Base-by-base conservation (phyloP, 2,797 vertebrate species). In the Manis javanica region DNA sequence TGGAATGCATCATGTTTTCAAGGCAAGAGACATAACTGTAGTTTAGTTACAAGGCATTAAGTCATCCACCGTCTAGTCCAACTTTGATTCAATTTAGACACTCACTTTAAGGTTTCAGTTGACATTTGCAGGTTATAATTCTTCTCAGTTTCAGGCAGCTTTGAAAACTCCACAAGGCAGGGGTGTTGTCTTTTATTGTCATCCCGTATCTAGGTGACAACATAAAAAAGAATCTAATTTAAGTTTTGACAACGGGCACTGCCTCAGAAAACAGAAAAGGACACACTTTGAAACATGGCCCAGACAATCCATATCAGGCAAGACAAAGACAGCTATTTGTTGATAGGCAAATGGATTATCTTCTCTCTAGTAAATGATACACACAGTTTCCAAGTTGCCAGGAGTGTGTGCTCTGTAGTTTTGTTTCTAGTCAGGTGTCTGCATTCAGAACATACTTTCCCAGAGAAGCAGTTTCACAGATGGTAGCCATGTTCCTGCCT, bases 41-140 rank as follows among this genome's bases (percentile, higher is more conserved):
- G 55, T 66, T 91, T 42, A 46, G 51, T 74, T 85, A 71, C 14
- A 93, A 72, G 19, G 34, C 10, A 90, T 77, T 72, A 90, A 94
- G 53, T 77, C 34, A 95, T 63, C 57, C 31, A 77, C 74, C 90
- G 72, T 81, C 82, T 49, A 69, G 59, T 74, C 51, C 63, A 96
- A 86, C 42, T 96, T 95, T 37, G 91, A 92, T 31, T 97, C 88
- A 96, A 14, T 96, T 46, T 96, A 55, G 96, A 95, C 74, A 98
- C 99, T 98, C 98, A 99, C 99, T 99, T 99, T 85, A 99, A 98
- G n/a, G 99, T 99, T 99, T 99, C 99, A 16, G 99, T 99, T 95
- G 99, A 99, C 99, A 99, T 99, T 98, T 99, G 99, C 78, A 99
- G 98, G 98, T 99, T 99, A 98, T 99, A 99, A 98, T 99, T 99